These are phyloP conservation scores for Morus bassanus DNA, from an alignment of 2,797 vertebrate genomes.

Conservation along the genomic window DNA sequence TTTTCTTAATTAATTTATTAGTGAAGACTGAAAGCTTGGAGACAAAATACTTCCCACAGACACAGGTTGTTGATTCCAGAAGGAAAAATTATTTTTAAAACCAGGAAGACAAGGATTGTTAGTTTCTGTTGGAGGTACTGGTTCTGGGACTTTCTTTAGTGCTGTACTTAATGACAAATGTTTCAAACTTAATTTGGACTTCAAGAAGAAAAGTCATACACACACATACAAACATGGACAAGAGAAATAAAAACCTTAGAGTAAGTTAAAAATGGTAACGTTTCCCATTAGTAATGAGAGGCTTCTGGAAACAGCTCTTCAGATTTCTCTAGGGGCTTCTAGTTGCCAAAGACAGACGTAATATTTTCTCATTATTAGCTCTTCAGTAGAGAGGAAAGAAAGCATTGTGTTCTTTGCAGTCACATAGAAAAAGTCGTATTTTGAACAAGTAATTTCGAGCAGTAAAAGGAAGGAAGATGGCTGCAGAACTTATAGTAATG, in stretches of 20 bases:
- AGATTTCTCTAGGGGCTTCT: conserved; percentile 69
- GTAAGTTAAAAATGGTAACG: conserved; percentile 64
- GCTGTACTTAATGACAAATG: neutral
- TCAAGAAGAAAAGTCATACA: conserved; percentile 27
- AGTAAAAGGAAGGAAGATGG: conserved; percentile 41
- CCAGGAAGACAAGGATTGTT: neutral
- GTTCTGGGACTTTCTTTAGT: neutral
- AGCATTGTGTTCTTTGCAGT: conserved; percentile 47
- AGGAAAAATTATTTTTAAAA: neutral
- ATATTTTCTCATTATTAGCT: conserved; percentile 78
- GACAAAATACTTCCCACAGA: neutral
- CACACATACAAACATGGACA: neutral
- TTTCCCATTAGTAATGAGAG: conserved; percentile 65
- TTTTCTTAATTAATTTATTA: neutral
- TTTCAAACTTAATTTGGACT: conserved; percentile 5
- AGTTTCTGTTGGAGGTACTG: neutral
- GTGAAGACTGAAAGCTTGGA: neutral
- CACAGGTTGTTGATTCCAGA: neutral
- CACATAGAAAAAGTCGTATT: conserved; percentile 53
- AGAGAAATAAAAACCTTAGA: conserved; percentile 42
- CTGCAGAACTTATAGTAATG: conserved; percentile 3
- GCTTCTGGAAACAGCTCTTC: conserved; percentile 60
- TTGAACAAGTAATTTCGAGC: conserved; percentile 62
- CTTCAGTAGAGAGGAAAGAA: conserved; percentile 58
- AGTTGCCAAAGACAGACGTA: conserved; percentile 69